Percentiles rank a stretch among this genome's conserved stretches.
phyloP scores from a whole-genome alignment of 2,888 invertebrate species.

The Mesoligia furuncula region DNA sequence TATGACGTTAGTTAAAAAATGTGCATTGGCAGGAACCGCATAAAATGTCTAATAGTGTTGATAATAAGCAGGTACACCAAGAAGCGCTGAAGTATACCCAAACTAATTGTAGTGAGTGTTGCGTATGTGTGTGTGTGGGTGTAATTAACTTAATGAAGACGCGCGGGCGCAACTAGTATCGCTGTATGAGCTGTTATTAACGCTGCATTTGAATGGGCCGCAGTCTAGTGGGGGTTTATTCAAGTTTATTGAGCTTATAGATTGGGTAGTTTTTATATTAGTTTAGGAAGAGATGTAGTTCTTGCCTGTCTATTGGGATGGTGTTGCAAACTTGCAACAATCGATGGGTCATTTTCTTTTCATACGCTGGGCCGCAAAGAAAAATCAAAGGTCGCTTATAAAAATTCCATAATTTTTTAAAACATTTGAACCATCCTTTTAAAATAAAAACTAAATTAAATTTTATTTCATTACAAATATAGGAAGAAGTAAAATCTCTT shows the following conservation, averaged over 20 bases:
- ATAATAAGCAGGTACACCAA: conserved; percentile 14
- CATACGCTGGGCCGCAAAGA: background rate
- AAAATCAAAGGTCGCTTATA: too few relatives aligned
- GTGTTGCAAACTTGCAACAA: background rate
- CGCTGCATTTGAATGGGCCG: conserved; percentile 43
- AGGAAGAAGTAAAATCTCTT: too few relatives aligned
- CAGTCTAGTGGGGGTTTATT: background rate
- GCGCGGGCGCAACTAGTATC: conserved; percentile 59
- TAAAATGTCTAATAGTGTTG: background rate
- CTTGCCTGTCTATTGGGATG: background rate
- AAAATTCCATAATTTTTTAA: too few relatives aligned
- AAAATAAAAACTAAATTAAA: too few relatives aligned
- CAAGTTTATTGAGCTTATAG: background rate
- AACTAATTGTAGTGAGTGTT: conserved; percentile 53
- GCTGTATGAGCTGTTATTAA: conserved; percentile 39
- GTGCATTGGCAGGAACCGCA: background rate
- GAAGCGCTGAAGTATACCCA: conserved; percentile 38
- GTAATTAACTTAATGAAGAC: conserved; percentile 73
- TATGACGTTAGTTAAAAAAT: background rate
- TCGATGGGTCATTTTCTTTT: background rate
- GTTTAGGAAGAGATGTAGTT: background rate
- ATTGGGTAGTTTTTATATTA: background rate
- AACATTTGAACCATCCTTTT: too few relatives aligned
- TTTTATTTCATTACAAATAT: too few relatives aligned
- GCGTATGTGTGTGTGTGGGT: conserved; percentile 33